A percentile compares a stretch with the other conserved stretches of the same genome.
phyloP scores from a whole-genome alignment of 2,113 vertebrate genomes.

The Mola mola region DNA sequence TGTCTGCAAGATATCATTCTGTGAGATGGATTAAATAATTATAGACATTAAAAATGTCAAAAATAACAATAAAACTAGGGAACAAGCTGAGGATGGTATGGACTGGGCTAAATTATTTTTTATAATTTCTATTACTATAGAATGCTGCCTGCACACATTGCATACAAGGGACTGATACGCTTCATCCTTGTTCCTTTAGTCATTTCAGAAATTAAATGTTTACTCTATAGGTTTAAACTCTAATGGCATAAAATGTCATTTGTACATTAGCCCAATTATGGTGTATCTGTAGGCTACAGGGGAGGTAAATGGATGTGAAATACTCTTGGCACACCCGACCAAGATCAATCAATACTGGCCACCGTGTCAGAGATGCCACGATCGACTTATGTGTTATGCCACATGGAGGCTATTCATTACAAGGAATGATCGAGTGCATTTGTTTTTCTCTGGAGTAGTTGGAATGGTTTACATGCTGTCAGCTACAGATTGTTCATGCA shows the following conservation, averaged over 20 bases:
- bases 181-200: neutral
- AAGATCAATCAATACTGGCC: slow-evolving; percentile 56
- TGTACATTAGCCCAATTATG: slow-evolving; percentile 20
- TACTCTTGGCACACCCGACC: slow-evolving; percentile 29
- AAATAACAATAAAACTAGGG: too few relatives aligned
- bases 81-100: neutral
- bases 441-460: slow-evolving; percentile 14
- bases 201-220: slow-evolving; percentile 3
- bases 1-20: too few relatives aligned
- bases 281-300: slow-evolving; percentile 7
- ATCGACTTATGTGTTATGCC: slow-evolving; percentile 46
- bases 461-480: slow-evolving; percentile 10
- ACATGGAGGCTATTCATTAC: slow-evolving; percentile 33
- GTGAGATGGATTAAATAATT: too few relatives aligned
- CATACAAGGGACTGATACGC: neutral
- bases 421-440: slow-evolving; percentile 24
- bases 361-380: slow-evolving; percentile 51
- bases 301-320: slow-evolving; percentile 20
- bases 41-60: too few relatives aligned
- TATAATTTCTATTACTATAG: too few relatives aligned
- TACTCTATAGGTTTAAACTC: neutral
- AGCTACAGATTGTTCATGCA: neutral
- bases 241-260: neutral
- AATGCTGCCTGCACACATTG: too few relatives aligned
- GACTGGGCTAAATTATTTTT: neutral